A percentile compares a stretch with the other conserved stretches of the same genome.
Evolutionary conservation across 2,113 vertebrate species (phyloP).

Genomic region (Paraplagusia blochii): DNA sequence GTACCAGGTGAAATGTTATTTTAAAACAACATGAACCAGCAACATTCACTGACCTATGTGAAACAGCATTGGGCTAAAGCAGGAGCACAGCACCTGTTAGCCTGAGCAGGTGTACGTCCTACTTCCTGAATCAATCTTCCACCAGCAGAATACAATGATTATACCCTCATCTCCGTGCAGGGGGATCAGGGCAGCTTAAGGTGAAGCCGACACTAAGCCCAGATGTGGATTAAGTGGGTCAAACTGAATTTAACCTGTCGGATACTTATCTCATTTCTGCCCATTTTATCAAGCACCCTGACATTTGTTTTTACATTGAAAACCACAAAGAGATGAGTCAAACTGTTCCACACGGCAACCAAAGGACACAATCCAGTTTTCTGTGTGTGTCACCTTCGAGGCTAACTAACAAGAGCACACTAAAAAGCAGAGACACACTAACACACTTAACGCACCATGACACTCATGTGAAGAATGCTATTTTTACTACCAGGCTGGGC

Average conservation of each 20-base stretch:
- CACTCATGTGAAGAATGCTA: constrained; percentile 67
- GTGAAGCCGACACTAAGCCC: constrained; percentile 22
- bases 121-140: constrained; percentile 9
- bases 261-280: neutral
- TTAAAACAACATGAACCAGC: constrained; percentile 6
- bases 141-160: constrained; percentile 35
- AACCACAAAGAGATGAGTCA: neutral
- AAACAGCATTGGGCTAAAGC: neutral
- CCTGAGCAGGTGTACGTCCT: constrained; percentile 50
- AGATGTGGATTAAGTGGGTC: constrained; percentile 29
- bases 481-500: constrained; percentile 65
- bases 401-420: neutral
- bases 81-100: constrained; percentile 39
- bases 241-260: constrained; percentile 1
- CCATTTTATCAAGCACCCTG: neutral
- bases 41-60: neutral
- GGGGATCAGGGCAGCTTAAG: constrained; percentile 29
- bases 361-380: neutral
- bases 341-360: constrained; percentile 1
- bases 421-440: constrained; percentile 42
- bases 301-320: neutral
- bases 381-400: constrained; percentile 1
- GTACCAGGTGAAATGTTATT: constrained; percentile 22
- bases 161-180: constrained; percentile 17
- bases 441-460: constrained; percentile 45